Conservation (phyloP, 2,888 invertebrate species). For the Archips crataeganus region DNA sequence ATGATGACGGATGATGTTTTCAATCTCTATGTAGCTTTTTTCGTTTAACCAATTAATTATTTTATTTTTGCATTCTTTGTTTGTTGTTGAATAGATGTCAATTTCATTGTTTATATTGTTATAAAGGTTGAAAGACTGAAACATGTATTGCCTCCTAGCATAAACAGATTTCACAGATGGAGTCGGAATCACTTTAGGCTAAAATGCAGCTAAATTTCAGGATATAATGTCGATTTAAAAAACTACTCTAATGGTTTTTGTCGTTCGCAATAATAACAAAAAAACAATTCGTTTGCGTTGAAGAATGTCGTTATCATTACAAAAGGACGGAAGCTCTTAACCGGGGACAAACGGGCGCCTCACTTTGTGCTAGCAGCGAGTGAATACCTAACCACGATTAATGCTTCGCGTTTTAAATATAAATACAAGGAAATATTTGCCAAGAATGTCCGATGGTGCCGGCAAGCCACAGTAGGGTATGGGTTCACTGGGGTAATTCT, state of each 20-base stretch:
- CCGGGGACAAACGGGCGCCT: not conserved
- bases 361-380: constrained; percentile 1
- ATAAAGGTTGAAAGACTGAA: too few relatives aligned
- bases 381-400: constrained; percentile 11
- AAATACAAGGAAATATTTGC: constrained; percentile 7
- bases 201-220: too few relatives aligned
- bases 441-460: not conserved
- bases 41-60: too few relatives aligned
- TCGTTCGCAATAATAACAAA: not conserved
- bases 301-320: constrained; percentile 11
- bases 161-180: too few relatives aligned
- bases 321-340: constrained; percentile 6
- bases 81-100: too few relatives aligned
- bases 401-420: constrained; percentile 7
- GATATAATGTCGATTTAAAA: too few relatives aligned
- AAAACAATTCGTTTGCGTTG: not conserved
- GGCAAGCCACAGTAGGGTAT: not conserved
- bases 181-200: too few relatives aligned
- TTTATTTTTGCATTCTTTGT: too few relatives aligned
- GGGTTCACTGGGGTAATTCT: not conserved
- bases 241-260: not conserved
- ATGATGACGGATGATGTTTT: too few relatives aligned
- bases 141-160: too few relatives aligned
- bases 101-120: too few relatives aligned
- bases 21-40: too few relatives aligned